A percentile compares a stretch with the other conserved stretches of the same genome.
These are phyloP conservation scores for Sorex fumeus DNA, from an alignment of 2,113 vertebrate genomes.

Conservation along the genomic window DNA sequence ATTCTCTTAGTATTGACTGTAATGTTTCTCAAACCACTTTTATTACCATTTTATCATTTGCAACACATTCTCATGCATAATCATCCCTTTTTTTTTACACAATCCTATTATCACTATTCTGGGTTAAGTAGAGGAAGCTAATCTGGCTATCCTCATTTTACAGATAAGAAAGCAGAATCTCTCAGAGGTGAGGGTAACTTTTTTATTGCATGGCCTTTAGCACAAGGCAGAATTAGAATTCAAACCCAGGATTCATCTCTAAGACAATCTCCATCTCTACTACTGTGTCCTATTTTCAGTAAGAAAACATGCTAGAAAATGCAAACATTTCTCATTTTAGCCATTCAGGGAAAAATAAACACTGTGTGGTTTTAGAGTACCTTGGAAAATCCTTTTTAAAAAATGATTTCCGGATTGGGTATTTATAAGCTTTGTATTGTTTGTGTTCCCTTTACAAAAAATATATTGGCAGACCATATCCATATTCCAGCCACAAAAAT, in stretches of 20 bases:
- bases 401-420: background rate
- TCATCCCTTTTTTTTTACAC: conserved; percentile 16
- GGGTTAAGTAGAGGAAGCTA: background rate
- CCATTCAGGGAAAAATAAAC: background rate
- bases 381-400: background rate
- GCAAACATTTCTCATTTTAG: background rate
- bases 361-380: conserved; percentile 2
- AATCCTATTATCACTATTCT: conserved; percentile 41
- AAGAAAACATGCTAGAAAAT: background rate
- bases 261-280: background rate
- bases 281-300: background rate
- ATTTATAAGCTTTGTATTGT: background rate
- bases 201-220: background rate
- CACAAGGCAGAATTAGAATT: background rate
- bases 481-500: too few relatives aligned
- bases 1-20: conserved; percentile 12
- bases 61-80: conserved; percentile 44
- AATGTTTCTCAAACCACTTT: conserved; percentile 48
- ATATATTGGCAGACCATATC: too few relatives aligned
- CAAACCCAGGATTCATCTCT: conserved; percentile 16
- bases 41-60: conserved; percentile 53
- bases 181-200: background rate
- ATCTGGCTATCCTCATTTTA: background rate
- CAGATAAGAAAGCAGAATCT: conserved; percentile 6
- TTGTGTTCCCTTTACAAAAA: background rate